Conservation (phyloP, 2,888 invertebrate genomes). For the Deilephila elpenor region DNA sequence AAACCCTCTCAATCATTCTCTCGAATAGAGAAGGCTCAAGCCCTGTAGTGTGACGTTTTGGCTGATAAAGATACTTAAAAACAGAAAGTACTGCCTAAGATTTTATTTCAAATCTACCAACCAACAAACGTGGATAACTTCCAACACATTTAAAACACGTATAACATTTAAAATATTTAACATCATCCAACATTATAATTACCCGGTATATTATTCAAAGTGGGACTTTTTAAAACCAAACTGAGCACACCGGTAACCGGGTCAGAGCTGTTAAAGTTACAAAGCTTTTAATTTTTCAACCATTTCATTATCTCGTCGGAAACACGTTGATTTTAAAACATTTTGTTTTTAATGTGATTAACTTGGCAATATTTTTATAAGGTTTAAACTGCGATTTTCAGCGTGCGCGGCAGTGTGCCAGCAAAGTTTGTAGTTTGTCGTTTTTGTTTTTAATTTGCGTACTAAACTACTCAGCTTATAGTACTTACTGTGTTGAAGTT, state of each 20-base stretch:
- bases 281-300: conserved; percentile 2
- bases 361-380: neutral
- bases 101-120: no score
- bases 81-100: no score
- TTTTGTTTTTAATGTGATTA: neutral
- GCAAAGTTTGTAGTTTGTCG: neutral
- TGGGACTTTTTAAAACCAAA: neutral
- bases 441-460: no score
- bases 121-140: no score
- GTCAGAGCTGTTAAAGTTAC: neutral
- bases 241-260: neutral
- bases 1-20: no score
- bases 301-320: conserved; percentile 16
- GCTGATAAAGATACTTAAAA: no score
- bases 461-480: no score
- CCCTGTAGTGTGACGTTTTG: no score
- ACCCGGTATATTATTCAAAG: neutral
- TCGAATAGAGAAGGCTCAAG: no score
- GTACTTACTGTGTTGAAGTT: no score
- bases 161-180: neutral
- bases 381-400: neutral
- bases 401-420: neutral
- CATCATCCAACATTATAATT: neutral
- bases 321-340: neutral
- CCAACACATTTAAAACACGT: no score